Evolutionary conservation across 1,140 invertebrate genomes (phyloP).

Genomic region (Pantala flavescens): DNA sequence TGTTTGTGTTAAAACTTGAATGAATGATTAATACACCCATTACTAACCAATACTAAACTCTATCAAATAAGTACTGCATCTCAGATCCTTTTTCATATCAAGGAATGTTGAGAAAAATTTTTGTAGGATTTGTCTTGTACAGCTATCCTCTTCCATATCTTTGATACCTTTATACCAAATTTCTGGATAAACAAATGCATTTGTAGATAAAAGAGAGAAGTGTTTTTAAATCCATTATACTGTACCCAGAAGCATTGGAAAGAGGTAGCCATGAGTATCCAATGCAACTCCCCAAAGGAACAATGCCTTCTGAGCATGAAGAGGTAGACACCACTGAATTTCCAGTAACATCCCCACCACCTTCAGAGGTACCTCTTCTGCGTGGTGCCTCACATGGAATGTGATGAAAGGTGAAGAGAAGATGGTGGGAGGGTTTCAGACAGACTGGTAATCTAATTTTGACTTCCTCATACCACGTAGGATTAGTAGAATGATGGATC

Average conservation of each 20-base stretch:
- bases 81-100: too few relatives aligned
- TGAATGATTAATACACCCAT: too few relatives aligned
- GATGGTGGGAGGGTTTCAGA: conserved; percentile 63
- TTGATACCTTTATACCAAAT: too few relatives aligned
- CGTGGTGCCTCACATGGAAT: conserved; percentile 78
- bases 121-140: too few relatives aligned
- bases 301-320: background rate
- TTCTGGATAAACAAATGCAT: too few relatives aligned
- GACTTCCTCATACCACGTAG: conserved; percentile 81
- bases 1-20: too few relatives aligned
- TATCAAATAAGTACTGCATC: too few relatives aligned
- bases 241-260: conserved; percentile 45
- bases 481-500: conserved; percentile 69
- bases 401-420: conserved; percentile 83
- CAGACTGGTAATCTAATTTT: conserved; percentile 73
- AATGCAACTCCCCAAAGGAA: conserved; percentile 64
- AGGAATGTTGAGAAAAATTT: too few relatives aligned
- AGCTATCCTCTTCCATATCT: too few relatives aligned
- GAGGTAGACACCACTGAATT: background rate
- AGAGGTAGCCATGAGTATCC: conserved; percentile 87
- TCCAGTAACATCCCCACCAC: background rate
- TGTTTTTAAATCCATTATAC: too few relatives aligned
- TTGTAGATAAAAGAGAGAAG: too few relatives aligned
- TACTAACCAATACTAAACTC: too few relatives aligned
- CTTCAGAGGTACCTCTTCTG: conserved; percentile 32